phyloP scores from a whole-genome alignment of 2,113 vertebrate genomes.

The Varanus salvator region DNA sequence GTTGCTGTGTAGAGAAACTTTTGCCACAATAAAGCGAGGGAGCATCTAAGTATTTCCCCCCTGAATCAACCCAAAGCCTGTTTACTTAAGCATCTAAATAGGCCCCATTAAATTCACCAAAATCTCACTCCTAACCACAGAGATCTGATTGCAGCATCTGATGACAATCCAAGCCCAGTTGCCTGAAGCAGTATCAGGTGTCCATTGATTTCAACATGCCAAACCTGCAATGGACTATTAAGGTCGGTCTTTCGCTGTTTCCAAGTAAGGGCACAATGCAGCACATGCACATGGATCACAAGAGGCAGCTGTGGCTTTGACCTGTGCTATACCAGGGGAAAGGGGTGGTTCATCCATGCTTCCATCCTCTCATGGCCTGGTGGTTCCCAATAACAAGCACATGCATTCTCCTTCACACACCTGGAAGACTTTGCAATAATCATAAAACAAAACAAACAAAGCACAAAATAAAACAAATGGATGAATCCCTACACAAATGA shows the following conservation, averaged over 20 bases:
- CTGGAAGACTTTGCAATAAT: too few species aligned
- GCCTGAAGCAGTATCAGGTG: background rate
- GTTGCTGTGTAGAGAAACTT: background rate
- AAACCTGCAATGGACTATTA: background rate
- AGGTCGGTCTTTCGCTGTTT: background rate
- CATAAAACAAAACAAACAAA: too few species aligned
- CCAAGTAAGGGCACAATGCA: background rate
- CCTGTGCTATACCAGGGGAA: background rate
- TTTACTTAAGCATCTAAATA: background rate
- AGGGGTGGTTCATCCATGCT: background rate
- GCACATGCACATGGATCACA: background rate
- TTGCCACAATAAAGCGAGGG: background rate
- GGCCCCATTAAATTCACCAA: background rate
- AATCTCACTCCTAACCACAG: too few species aligned
- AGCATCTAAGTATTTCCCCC: background rate
- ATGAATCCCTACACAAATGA: background rate
- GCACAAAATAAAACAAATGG: background rate
- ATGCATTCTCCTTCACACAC: background rate
- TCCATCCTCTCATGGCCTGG: background rate
- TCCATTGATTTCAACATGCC: background rate
- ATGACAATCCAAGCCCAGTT: background rate
- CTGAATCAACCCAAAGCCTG: background rate
- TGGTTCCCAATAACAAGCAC: too few species aligned
- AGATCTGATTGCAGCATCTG: background rate
- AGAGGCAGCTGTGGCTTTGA: background rate